Evolutionary conservation across 2,113 vertebrate species (phyloP).

Genomic region (Leucopsar rothschildi): DNA sequence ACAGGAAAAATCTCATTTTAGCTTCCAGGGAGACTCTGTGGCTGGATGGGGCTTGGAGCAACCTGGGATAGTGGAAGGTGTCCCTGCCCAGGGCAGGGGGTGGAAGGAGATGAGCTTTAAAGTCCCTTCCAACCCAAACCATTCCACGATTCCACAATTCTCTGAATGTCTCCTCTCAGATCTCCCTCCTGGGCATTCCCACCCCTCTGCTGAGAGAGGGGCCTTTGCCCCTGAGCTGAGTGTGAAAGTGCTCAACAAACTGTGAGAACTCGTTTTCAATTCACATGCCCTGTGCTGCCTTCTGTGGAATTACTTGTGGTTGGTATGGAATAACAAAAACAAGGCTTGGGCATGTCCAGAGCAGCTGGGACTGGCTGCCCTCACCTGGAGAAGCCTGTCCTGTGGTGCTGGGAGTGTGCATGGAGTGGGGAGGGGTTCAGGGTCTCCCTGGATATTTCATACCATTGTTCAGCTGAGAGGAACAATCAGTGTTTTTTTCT

Average conservation of each 20-base stretch:
- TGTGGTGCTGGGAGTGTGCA: neutral
- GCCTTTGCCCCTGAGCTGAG: neutral
- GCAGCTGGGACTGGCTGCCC: neutral
- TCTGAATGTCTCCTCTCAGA: neutral
- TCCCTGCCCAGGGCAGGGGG: neutral
- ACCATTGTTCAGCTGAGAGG: neutral
- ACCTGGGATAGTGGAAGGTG: neutral
- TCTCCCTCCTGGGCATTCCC: neutral
- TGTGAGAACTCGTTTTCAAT: neutral
- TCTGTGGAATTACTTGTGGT: neutral
- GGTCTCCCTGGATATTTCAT: neutral
- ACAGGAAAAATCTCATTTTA: neutral
- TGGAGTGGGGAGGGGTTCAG: fast-evolving
- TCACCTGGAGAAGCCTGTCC: neutral
- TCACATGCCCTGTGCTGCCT: neutral
- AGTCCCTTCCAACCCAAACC: neutral
- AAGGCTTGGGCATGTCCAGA: neutral
- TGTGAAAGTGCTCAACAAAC: neutral
- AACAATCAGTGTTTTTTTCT: neutral
- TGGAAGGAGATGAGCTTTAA: neutral
- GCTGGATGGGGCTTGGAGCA: neutral
- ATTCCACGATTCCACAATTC: neutral
- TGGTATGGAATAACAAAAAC: neutral
- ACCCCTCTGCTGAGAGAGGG: neutral
- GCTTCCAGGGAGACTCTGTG: neutral